A percentile compares a stretch with the other conserved stretches of the same genome.
These are phyloP conservation scores for Cochlearius cochlearius DNA, from an alignment of 2,113 vertebrate species.

Conservation along the genomic window DNA sequence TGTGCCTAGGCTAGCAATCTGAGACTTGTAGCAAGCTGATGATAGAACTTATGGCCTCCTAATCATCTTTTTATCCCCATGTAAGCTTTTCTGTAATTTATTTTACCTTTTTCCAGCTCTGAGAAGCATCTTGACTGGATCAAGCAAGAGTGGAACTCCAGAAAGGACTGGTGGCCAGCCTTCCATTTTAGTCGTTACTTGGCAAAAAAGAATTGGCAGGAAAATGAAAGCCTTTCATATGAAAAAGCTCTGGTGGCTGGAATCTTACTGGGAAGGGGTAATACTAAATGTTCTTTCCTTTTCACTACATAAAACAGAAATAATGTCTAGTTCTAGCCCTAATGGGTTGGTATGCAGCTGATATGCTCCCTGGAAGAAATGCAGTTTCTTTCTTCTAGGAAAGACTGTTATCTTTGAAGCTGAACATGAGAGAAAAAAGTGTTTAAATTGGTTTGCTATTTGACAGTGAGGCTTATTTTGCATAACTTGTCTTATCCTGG, in stretches of 20 bases:
- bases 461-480: neutral
- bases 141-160: constrained; percentile 74
- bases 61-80: neutral
- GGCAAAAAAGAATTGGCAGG: constrained; percentile 73
- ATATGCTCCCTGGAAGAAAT: neutral
- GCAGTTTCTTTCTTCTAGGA: neutral
- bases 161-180: constrained; percentile 86
- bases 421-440: neutral
- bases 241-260: constrained; percentile 78
- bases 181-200: constrained; percentile 86
- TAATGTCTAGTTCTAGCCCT: neutral
- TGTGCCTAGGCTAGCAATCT: neutral
- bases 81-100: neutral
- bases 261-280: constrained; percentile 78
- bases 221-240: constrained; percentile 67
- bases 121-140: constrained; percentile 64
- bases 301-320: neutral
- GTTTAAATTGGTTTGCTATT: neutral
- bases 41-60: neutral
- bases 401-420: neutral
- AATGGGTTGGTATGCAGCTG: neutral
- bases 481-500: neutral
- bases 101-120: constrained; percentile 4
- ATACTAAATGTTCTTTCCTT: neutral
- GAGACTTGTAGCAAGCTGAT: neutral